Percentiles rank a stretch among this genome's conserved stretches.
Evolutionary conservation across 2,797 vertebrate genomes (phyloP).

Genomic region (Channallabes apus): DNA sequence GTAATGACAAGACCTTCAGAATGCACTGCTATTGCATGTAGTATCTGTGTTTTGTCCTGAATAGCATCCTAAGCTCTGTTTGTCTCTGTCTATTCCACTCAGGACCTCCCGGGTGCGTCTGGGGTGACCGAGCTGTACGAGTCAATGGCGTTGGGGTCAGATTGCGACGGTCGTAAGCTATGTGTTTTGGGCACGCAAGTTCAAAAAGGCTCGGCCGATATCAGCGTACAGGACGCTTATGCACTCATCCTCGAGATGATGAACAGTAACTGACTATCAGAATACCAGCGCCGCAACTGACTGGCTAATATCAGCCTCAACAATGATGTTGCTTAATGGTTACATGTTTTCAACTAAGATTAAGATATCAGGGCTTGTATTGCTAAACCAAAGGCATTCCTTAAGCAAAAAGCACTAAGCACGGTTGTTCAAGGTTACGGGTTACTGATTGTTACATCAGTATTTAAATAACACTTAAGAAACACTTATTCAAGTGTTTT

Average conservation of each 20-base stretch:
- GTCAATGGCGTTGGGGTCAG: conserved; percentile 77
- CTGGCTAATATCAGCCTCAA: neutral
- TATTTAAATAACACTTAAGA: neutral
- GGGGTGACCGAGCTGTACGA: conserved; percentile 89
- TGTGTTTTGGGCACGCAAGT: conserved; percentile 87
- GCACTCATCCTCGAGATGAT: conserved; percentile 86
- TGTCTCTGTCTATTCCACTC: neutral
- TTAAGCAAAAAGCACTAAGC: neutral
- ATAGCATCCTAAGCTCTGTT: neutral
- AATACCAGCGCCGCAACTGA: conserved; percentile 59
- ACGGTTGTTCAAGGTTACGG: neutral
- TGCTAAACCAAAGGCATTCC: conserved; percentile 32
- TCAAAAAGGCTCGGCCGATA: conserved; percentile 70
- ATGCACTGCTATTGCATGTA: neutral
- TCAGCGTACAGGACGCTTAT: conserved; percentile 82
- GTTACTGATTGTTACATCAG: neutral
- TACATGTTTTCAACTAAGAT: neutral
- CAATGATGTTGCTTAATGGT: neutral
- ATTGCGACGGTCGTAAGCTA: conserved; percentile 81
- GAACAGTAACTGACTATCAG: conserved; percentile 49
- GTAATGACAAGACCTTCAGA: neutral
- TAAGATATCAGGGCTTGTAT: conserved; percentile 22
- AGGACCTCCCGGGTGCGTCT: conserved; percentile 85
- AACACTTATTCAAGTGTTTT: neutral
- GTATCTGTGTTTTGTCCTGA: neutral